Evolutionary conservation across 2,888 invertebrate genomes (phyloP).

Genomic region (Agriopis marginaria): DNA sequence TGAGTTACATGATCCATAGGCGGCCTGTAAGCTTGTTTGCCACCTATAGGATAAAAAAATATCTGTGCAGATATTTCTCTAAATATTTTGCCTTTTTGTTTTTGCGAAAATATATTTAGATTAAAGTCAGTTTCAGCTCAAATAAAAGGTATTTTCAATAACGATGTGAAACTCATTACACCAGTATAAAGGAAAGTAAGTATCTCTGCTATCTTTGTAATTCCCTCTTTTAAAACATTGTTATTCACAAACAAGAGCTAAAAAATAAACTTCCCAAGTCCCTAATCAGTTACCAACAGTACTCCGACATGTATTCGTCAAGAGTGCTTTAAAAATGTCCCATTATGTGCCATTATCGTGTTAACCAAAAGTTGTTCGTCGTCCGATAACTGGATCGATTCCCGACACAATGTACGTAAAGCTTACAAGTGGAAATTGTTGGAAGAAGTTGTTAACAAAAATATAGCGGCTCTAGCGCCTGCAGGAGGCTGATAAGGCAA

Average conservation of each 20-base stretch:
- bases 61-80: too few species aligned
- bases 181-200: not conserved
- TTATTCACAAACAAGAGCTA: not conserved
- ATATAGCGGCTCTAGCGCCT: conserved; percentile 75
- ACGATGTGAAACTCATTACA: not conserved
- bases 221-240: not conserved
- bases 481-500: conserved; percentile 76
- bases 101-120: not conserved
- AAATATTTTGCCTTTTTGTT: too few species aligned
- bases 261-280: not conserved
- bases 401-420: conserved; percentile 57
- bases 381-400: conserved; percentile 42
- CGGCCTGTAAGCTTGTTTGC: too few species aligned
- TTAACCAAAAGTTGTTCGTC: conserved; percentile 29
- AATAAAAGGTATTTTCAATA: not conserved
- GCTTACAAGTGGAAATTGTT: conserved; percentile 70
- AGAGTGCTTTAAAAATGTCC: conserved; percentile 36
- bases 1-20: too few species aligned
- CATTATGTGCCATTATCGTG: conserved; percentile 25
- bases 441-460: conserved; percentile 85
- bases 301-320: not conserved
- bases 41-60: too few species aligned
- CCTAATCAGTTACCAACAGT: not conserved
- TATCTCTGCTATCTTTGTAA: too few species aligned
- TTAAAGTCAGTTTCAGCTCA: not conserved